These are phyloP conservation scores for Pristionchus japonicus DNA, from an alignment of 2,888 invertebrate genomes.

Conservation along the genomic window DNA sequence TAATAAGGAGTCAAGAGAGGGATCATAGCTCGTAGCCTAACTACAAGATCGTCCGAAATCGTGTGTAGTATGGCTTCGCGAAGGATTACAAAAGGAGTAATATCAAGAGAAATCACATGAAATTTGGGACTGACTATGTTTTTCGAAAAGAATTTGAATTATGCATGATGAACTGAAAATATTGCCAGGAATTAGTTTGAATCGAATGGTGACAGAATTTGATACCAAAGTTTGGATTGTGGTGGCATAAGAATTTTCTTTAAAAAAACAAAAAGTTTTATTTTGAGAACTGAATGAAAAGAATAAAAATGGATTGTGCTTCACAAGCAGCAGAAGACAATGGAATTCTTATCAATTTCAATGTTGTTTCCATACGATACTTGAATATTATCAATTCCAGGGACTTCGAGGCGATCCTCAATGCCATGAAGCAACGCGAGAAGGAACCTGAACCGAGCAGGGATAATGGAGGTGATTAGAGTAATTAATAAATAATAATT, in stretches of 20 bases:
- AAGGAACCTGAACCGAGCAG: not conserved
- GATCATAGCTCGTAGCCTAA: not conserved
- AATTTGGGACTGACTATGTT: not conserved
- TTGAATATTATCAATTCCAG: slow-evolving; percentile 7
- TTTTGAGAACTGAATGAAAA: too few species aligned
- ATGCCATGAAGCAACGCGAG: slow-evolving; percentile 23
- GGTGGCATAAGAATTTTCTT: too few species aligned
- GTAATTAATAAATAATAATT: not conserved
- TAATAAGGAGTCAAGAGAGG: not conserved
- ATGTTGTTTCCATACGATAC: too few species aligned
- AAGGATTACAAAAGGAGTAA: not conserved
- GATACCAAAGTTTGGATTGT: too few species aligned
- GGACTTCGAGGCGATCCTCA: slow-evolving; percentile 43
- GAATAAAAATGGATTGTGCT: too few species aligned
- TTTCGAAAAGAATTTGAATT: not conserved
- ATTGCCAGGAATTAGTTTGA: too few species aligned
- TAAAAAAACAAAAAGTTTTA: too few species aligned
- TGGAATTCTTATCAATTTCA: too few species aligned
- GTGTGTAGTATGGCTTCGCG: not conserved
- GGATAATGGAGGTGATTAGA: not conserved
- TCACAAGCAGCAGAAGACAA: too few species aligned
- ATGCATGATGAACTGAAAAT: too few species aligned
- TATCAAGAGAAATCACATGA: not conserved
- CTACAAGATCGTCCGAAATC: not conserved
- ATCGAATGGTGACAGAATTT: too few species aligned